phyloP scores from a whole-genome alignment of 2,797 vertebrate species.

The Ambastaia sidthimunki region DNA sequence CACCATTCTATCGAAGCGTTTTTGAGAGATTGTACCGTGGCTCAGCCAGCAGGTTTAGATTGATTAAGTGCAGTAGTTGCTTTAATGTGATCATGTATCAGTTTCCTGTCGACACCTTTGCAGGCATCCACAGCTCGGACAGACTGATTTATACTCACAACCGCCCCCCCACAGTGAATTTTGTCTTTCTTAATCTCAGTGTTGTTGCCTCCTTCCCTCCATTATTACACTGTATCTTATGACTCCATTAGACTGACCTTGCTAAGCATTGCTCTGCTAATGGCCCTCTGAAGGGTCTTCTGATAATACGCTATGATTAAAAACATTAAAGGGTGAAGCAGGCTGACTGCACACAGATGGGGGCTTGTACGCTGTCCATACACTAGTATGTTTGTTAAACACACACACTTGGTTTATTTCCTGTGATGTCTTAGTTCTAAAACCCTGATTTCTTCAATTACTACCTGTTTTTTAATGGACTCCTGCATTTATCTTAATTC shows the following conservation, averaged over 20 bases:
- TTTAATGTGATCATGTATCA: constrained; percentile 57
- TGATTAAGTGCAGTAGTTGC: constrained; percentile 46
- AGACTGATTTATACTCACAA: constrained; percentile 27
- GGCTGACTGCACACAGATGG: constrained; percentile 66
- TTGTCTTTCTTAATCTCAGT: constrained; percentile 37
- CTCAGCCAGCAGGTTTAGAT: constrained; percentile 33
- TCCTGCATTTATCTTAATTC: constrained; percentile 5
- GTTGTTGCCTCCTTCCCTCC: constrained; percentile 39
- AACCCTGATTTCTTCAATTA: constrained; percentile 8
- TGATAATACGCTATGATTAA: constrained; percentile 78
- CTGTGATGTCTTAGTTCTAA: constrained; percentile 11
- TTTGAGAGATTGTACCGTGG: constrained; percentile 33
- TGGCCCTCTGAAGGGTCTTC: constrained; percentile 67
- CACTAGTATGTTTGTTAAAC: constrained; percentile 44
- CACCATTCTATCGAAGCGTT: no score
- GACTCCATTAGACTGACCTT: constrained; percentile 58
- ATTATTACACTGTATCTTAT: constrained; percentile 30
- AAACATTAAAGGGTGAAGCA: constrained; percentile 74
- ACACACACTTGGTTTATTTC: constrained; percentile 22
- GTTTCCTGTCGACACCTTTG: constrained; percentile 30
- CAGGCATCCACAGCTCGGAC: constrained; percentile 22
- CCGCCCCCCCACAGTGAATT: constrained; percentile 17
- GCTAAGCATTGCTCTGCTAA: constrained; percentile 68
- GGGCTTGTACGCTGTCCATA: constrained; percentile 66
- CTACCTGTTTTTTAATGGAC: background rate